A percentile compares a stretch with the other conserved stretches of the same genome.
These are phyloP conservation scores for Zoroaster sp. DNA, from an alignment of 53 echinoderm and acorn worm species.

Conservation along the genomic window DNA sequence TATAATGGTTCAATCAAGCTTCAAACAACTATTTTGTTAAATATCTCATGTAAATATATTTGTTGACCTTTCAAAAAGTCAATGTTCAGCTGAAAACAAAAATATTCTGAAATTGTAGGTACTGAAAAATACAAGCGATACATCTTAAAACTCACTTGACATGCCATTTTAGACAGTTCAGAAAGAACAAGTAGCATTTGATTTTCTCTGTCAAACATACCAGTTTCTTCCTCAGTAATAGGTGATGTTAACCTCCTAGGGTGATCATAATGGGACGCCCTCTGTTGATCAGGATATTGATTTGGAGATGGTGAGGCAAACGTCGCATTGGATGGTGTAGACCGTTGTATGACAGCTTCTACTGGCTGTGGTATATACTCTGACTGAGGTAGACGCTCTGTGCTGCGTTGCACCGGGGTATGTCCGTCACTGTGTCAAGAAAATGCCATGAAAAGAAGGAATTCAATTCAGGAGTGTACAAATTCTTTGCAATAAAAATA, in stretches of 20 bases:
- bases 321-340: neutral
- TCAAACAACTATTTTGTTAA: no score
- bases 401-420: neutral
- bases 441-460: neutral
- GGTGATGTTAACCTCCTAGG: neutral
- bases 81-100: no score
- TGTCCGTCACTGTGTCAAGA: neutral
- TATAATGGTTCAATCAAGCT: no score
- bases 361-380: slow-evolving; percentile 19
- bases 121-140: no score
- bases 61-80: no score
- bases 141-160: no score
- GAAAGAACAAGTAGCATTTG: no score
- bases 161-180: no score
- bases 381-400: neutral
- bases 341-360: slow-evolving; percentile 23
- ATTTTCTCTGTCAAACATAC: no score
- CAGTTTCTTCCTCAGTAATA: slow-evolving; percentile 8
- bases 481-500: no score
- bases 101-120: no score
- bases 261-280: neutral
- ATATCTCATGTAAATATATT: no score
- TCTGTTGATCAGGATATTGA: neutral
- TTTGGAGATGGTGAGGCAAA: neutral
- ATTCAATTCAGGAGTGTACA: neutral